phyloP scores from a whole-genome alignment of 2,113 vertebrate species.

The Rhegmatorhina hoffmannsi region DNA sequence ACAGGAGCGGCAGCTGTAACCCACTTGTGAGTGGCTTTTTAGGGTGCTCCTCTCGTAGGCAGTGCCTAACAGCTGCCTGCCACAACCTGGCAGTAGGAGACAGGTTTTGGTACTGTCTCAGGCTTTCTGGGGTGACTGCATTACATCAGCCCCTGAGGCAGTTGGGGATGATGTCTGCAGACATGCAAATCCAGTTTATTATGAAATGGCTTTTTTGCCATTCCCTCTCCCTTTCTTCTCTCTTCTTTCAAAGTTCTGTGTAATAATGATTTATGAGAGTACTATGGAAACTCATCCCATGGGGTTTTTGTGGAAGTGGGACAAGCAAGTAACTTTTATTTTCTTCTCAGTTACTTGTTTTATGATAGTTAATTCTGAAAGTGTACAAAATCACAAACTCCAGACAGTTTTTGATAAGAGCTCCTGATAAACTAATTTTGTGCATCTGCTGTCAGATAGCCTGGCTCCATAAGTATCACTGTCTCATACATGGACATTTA shows the following conservation, averaged over 20 bases:
- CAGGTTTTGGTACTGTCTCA: accelerated
- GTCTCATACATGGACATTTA: not conserved
- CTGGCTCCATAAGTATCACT: not conserved
- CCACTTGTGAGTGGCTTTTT: not conserved
- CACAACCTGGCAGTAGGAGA: not conserved
- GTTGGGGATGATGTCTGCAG: not conserved
- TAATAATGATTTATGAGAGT: not conserved
- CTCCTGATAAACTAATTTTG: not conserved
- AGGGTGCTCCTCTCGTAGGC: not conserved
- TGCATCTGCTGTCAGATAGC: not conserved
- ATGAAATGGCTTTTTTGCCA: not conserved
- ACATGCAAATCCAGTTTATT: not conserved
- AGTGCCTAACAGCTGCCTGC: accelerated
- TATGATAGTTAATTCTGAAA: not conserved
- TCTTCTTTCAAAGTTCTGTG: not conserved
- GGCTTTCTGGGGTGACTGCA: not conserved
- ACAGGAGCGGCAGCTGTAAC: not conserved
- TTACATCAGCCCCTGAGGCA: not conserved
- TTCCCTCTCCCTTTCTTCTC: not conserved
- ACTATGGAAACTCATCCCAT: not conserved
- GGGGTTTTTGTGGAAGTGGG: not conserved
- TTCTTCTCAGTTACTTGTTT: slow-evolving; percentile 1
- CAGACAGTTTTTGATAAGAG: not conserved
- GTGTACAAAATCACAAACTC: not conserved
- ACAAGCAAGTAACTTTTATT: not conserved